Evolutionary conservation across 1,140 invertebrate species (phyloP).

Genomic region (Zaprionus ornatus): DNA sequence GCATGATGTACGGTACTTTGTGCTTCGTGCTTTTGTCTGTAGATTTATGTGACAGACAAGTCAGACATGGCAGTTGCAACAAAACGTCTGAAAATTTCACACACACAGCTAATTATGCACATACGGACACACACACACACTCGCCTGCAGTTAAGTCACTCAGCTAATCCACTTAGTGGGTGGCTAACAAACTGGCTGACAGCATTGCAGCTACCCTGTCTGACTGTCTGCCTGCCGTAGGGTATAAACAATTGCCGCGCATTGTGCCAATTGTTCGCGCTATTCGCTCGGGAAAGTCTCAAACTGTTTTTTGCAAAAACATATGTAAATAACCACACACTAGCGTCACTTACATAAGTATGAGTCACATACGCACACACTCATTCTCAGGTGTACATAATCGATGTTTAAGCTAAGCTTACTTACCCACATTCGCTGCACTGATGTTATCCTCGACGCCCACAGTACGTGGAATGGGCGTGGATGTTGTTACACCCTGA

Average conservation of each 20-base stretch:
- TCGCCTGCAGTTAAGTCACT: neutral
- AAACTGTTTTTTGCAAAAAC: slow-evolving; percentile 30
- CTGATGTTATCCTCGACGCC: slow-evolving; percentile 42
- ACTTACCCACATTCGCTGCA: slow-evolving; percentile 57
- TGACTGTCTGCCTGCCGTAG: slow-evolving; percentile 12
- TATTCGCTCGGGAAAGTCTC: slow-evolving; percentile 36
- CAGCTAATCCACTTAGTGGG: neutral
- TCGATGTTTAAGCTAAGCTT: slow-evolving; percentile 15
- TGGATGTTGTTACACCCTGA: slow-evolving; percentile 58
- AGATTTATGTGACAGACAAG: slow-evolving; percentile 42
- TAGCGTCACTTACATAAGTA: slow-evolving; percentile 3
- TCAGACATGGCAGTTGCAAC: slow-evolving; percentile 27
- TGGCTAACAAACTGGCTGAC: neutral
- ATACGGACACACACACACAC: slow-evolving; percentile 6
- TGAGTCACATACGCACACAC: slow-evolving; percentile 6
- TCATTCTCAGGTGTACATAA: slow-evolving; percentile 1
- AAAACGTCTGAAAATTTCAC: slow-evolving; percentile 43
- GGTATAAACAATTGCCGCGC: slow-evolving; percentile 57
- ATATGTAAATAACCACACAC: slow-evolving; percentile 1
- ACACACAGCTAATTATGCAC: slow-evolving; percentile 64
- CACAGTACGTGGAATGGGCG: slow-evolving; percentile 59
- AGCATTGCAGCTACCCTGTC: neutral
- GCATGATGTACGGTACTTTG: slow-evolving; percentile 33
- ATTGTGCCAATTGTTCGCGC: slow-evolving; percentile 49
- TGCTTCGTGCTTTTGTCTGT: slow-evolving; percentile 31